phyloP scores from a whole-genome alignment of 2,113 vertebrate species.

The Naja naja region DNA sequence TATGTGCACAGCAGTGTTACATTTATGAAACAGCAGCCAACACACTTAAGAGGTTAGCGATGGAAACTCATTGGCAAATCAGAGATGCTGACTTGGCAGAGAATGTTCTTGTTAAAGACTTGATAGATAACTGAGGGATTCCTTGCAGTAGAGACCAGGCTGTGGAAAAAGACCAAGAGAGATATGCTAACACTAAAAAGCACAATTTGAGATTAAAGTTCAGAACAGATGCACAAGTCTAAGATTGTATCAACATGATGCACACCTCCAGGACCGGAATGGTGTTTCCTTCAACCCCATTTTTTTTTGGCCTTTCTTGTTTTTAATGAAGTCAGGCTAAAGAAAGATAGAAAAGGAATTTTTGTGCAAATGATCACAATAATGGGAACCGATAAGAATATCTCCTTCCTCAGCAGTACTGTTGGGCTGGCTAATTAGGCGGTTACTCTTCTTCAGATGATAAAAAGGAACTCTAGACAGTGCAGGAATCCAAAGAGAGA shows the following conservation, averaged over 20 bases:
- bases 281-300: background rate
- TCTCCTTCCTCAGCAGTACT: conserved; percentile 59
- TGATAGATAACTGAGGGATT: conserved; percentile 64
- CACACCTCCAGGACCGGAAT: conserved; percentile 51
- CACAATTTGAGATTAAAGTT: conserved; percentile 56
- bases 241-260: conserved; percentile 58
- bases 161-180: background rate
- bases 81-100: conserved; percentile 44
- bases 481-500: conserved; percentile 38
- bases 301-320: conserved; percentile 48
- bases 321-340: conserved; percentile 62
- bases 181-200: conserved; percentile 51
- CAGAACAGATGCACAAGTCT: conserved; percentile 34
- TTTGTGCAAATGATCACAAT: conserved; percentile 39
- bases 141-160: conserved; percentile 46
- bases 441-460: conserved; percentile 59
- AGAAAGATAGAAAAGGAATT: conserved; percentile 57
- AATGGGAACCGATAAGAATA: conserved; percentile 65
- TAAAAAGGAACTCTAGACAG: conserved; percentile 53
- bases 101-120: conserved; percentile 54
- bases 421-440: conserved; percentile 58
- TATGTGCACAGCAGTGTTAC: conserved; percentile 6
- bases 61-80: conserved; percentile 47
- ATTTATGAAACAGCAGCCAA: background rate
- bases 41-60: conserved; percentile 30